phyloP scores from a whole-genome alignment of 2,888 invertebrate genomes.

The Pristionchus arcanus region DNA sequence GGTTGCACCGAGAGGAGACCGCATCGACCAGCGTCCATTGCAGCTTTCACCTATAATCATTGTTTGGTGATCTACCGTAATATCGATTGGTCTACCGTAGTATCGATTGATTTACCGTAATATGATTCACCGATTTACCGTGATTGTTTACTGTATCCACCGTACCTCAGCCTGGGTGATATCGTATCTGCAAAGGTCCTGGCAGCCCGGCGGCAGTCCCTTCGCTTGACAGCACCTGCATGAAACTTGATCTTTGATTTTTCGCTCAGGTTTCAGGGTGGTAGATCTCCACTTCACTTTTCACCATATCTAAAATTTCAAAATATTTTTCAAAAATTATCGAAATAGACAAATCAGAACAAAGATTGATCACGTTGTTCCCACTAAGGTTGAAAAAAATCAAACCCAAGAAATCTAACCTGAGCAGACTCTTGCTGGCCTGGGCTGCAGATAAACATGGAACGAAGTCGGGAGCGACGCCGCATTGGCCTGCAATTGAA shows the following conservation, averaged over 20 bases:
- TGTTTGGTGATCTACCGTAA: neutral
- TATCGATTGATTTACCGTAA: neutral
- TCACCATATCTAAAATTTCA: neutral
- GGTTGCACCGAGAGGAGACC: constrained; percentile 76
- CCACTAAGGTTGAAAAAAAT: neutral
- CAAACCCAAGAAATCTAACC: neutral
- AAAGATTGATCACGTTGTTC: no score
- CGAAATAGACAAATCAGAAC: neutral
- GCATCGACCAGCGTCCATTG: constrained; percentile 75
- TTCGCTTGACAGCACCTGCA: constrained; percentile 70
- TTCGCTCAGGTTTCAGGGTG: neutral
- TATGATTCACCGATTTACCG: neutral
- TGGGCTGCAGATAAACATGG: constrained; percentile 72
- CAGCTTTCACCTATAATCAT: constrained; percentile 68
- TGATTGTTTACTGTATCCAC: neutral
- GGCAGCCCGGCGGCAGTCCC: constrained; percentile 74
- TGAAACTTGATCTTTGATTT: neutral
- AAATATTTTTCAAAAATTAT: neutral
- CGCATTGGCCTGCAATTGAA: constrained; percentile 61
- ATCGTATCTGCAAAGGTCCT: constrained; percentile 75
- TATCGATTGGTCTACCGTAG: neutral
- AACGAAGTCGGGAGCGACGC: constrained; percentile 72
- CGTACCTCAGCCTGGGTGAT: constrained; percentile 74
- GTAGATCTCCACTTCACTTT: neutral
- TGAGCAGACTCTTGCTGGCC: constrained; percentile 51